Evolutionary conservation across 2,113 vertebrate species (phyloP), one percentile per base, ranked within the genome.

Genomic region (Toxostoma redivivum): DNA sequence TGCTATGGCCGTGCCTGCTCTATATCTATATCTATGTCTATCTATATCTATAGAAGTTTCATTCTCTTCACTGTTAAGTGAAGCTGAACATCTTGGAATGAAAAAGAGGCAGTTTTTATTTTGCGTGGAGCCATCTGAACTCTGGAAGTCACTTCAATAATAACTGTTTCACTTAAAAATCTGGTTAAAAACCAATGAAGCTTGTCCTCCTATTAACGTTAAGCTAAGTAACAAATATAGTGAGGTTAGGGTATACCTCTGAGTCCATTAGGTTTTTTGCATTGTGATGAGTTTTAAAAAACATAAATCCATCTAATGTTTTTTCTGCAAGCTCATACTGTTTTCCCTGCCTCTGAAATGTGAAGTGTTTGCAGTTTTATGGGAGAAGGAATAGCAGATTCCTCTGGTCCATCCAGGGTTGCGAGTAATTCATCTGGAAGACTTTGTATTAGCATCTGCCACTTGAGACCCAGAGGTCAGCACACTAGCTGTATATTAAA

Each of bases 401-500:
- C 58, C 53, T 81, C 25, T 93, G 69, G 45, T 38, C 57, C 51
- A 20, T 92, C 27, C 62, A 66, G 77, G 57, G 23, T 62, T 92
- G 37, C 0, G 1, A 95, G 38, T 83, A 92, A 92, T 91, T 96
- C 51, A 94, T 92, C 50, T 83, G 86, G 58, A 94, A 95, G 90
- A 60, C 65, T 78, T 82, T 76, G 61, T 88, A 42, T 96, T 94
- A 95, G 50, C 79, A 37, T 72, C 51, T 76, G 28, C 88, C 92
- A 60, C 93, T 88, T 88, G 92, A 96, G 93, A 88, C 66, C 50
- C 35, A 58, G 89, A 85, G 94, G 94, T 93, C 93, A 95, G 78
- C 66, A 28, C 4, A 7, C 73, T 91, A 65, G 87, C 91, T 82
- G 94, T 87, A 45, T 95, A 84, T 83, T 78, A 94, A 97, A 92